phyloP scores from a whole-genome alignment of 2,888 invertebrate genomes.

The Suillia variegata region DNA sequence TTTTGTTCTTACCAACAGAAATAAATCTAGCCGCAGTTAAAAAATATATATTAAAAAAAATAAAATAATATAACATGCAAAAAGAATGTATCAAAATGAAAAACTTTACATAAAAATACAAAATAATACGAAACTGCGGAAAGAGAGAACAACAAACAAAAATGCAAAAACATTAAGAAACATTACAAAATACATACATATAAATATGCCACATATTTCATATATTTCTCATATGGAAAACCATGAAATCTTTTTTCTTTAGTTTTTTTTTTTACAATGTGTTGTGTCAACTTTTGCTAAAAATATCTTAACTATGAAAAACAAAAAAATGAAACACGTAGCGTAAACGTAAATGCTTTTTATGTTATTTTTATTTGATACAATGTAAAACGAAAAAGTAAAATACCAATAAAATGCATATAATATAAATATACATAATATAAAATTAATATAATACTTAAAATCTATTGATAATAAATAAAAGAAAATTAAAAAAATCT shows the following conservation, averaged over 20 bases:
- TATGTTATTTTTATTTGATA: conserved; percentile 26
- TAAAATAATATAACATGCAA: too few relatives aligned
- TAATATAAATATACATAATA: conserved; percentile 25
- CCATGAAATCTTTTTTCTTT: conserved; percentile 30
- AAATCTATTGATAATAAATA: conserved; percentile 46
- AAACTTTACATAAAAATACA: conserved; percentile 3
- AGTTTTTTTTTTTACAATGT: conserved; percentile 34
- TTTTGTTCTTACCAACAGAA: too few relatives aligned
- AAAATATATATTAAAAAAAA: too few relatives aligned
- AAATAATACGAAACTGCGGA: too few relatives aligned
- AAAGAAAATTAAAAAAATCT: conserved; percentile 9
- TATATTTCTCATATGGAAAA: conserved; percentile 29
- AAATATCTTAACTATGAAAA: conserved; percentile 17
- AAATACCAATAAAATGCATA: conserved; percentile 24
- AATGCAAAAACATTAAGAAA: background rate
- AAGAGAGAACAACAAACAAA: background rate
- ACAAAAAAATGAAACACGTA: conserved; percentile 18
- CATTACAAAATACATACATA: background rate
- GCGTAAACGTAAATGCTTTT: conserved; percentile 27
- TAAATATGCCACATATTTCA: background rate
- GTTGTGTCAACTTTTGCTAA: conserved; percentile 41
- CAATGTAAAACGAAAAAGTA: conserved; percentile 18
- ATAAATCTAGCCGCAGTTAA: too few relatives aligned
- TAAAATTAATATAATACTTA: conserved; percentile 40
- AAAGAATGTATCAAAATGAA: conserved; percentile 27